Evolutionary conservation across 2,888 invertebrate species (phyloP).

Genomic region (Sphecodes monilicornis): DNA sequence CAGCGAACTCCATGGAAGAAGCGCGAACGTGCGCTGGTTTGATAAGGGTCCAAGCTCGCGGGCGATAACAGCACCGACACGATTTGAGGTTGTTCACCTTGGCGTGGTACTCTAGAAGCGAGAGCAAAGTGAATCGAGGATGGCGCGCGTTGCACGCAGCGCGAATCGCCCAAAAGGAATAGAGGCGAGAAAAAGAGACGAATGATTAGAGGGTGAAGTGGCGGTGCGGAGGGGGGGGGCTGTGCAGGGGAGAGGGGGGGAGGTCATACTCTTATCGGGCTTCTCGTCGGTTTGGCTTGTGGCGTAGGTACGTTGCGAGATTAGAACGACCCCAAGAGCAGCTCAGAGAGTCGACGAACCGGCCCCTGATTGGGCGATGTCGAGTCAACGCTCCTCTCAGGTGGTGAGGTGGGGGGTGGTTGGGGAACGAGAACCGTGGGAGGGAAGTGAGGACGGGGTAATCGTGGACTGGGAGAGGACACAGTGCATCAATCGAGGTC

Average conservation of each 20-base stretch:
- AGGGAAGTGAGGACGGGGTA: conserved; percentile 47
- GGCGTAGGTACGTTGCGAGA: conserved; percentile 73
- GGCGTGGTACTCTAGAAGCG: conserved; percentile 56
- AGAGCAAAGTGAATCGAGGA: conserved; percentile 33
- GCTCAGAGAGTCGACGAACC: conserved; percentile 76
- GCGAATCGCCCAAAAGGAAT: conserved; percentile 41
- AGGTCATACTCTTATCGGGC: conserved; percentile 71
- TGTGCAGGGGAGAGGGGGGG: conserved; percentile 15
- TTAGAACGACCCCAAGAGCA: conserved; percentile 76
- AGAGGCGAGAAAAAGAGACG: conserved; percentile 49
- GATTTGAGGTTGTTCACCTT: conserved; percentile 83
- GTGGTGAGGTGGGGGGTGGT: conserved; percentile 17
- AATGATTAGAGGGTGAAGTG: conserved; percentile 33
- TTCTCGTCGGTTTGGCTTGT: conserved; percentile 72
- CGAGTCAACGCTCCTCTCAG: conserved; percentile 76
- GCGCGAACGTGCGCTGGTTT: conserved; percentile 60
- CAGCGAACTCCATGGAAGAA: conserved; percentile 68
- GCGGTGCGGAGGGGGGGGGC: background rate
- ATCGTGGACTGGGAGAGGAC: conserved; percentile 69
- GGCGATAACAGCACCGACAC: conserved; percentile 82
- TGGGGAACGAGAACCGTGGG: conserved; percentile 24
- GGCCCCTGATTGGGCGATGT: conserved; percentile 71
- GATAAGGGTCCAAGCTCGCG: conserved; percentile 79
- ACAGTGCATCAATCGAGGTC: conserved; percentile 83
- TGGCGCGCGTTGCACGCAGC: conserved; percentile 32